Evolutionary conservation across 2,113 vertebrate genomes (phyloP).

Genomic region (Picathartes gymnocephalus): DNA sequence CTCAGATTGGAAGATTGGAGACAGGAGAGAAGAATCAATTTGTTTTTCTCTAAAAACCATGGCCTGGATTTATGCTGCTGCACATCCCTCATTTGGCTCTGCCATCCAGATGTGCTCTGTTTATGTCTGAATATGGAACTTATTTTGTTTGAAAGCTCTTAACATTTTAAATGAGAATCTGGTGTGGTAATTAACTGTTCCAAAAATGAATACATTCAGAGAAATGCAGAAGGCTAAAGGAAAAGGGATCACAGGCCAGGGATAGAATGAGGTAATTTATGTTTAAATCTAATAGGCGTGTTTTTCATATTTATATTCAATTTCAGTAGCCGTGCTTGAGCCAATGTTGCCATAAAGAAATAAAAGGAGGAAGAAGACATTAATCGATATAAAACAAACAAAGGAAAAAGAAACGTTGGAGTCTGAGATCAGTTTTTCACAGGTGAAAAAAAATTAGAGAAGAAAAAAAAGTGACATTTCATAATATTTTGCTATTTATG

Average conservation of each 20-base stretch:
- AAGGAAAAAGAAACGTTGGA: background rate
- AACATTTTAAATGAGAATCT: background rate
- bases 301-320: background rate
- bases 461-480: background rate
- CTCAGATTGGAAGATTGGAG: background rate
- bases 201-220: background rate
- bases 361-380: background rate
- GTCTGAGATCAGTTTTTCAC: background rate
- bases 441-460: background rate
- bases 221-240: background rate
- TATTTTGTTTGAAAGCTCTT: background rate
- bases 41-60: background rate
- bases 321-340: background rate
- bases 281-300: background rate
- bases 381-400: background rate
- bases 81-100: background rate
- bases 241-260: background rate
- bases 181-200: conserved; percentile 11
- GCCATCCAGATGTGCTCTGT: background rate
- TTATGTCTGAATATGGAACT: background rate
- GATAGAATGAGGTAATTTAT: background rate
- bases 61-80: background rate
- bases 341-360: background rate
- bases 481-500: background rate
- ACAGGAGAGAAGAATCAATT: background rate